Base-by-base conservation (phyloP, 2,113 vertebrate genomes). In the Notiomystis cincta region DNA sequence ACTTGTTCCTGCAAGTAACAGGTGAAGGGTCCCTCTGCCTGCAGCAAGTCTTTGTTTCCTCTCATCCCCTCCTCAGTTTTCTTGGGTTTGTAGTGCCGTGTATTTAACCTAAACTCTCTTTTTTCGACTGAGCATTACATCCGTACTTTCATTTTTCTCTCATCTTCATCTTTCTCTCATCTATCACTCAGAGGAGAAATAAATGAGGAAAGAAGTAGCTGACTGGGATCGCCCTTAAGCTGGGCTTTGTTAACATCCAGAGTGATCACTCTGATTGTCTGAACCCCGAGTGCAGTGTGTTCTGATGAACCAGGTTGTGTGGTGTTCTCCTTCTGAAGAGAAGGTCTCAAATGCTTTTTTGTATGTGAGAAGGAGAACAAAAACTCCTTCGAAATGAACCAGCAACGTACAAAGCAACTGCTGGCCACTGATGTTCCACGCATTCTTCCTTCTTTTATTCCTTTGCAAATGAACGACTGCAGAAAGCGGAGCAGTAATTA, bases 401-500 rank as follows among this genome's bases (percentile, higher is more conserved):
- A 27, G 62, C 28, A 79, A 15, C 44, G 56, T 83, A 82, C 54
- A 92, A 94, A 97, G 77, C 72, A 81, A 28, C 35, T 5, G 0
- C 88, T 71, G 78, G 65, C 87, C 44, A 42, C 67, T 82, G 64
- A 27, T 79, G 58, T 57, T 87, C 50, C 62, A 47, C 47, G 38
- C 48, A 31, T 72, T 79, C 72, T 42, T 78, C 84, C 80, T 77
- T 65, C 69, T 66, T 65, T 82, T 78, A 66, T 62, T 86, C 67
- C 90, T 58, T 75, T 87, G 81, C 81, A 92, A 94, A 89, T 53
- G 57, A 92, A 80, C 37, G 6, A 13, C 67, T 89, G 47, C 24
- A 71, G 81, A 96, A 89, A 71, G 92, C 91, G 81, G 72, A 40
- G 71, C 23, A 88, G 78, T 94, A 95, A 96, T 94, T 96, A 92